A percentile compares a stretch with the other conserved stretches of the same genome.
phyloP scores from a whole-genome alignment of 2,888 invertebrate species.

The Thereva unica region DNA sequence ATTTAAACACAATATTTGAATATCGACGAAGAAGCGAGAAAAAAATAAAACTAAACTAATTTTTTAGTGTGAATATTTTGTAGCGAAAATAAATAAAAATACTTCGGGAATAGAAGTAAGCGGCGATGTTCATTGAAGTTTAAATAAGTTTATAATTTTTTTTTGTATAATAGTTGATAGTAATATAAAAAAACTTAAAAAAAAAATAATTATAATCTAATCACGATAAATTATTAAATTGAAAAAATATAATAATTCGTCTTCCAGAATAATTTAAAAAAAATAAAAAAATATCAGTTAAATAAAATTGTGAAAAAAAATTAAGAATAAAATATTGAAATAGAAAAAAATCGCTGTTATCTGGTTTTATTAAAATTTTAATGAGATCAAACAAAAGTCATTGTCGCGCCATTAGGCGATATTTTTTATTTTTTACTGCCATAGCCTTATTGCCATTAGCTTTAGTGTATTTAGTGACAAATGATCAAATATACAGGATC shows the following conservation, averaged over 20 bases:
- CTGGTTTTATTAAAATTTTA: slow-evolving; percentile 47
- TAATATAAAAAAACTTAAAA: too few relatives aligned
- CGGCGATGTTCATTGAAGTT: too few relatives aligned
- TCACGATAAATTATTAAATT: too few relatives aligned
- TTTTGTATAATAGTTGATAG: too few relatives aligned
- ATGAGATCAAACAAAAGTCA: slow-evolving; percentile 57
- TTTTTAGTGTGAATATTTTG: too few relatives aligned
- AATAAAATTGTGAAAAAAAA: slow-evolving; percentile 12
- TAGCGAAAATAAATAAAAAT: too few relatives aligned
- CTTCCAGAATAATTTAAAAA: too few relatives aligned
- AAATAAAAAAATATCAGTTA: background rate
- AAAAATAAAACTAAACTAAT: background rate
- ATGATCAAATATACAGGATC: slow-evolving; percentile 57
- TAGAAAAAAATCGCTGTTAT: slow-evolving; percentile 39
- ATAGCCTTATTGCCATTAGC: slow-evolving; percentile 57
- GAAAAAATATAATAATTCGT: too few relatives aligned
- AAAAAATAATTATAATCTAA: too few relatives aligned
- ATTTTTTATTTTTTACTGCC: slow-evolving; percentile 57
- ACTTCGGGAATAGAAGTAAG: too few relatives aligned
- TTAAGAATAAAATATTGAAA: background rate
- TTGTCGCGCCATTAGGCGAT: slow-evolving; percentile 59
- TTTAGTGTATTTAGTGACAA: slow-evolving; percentile 56
- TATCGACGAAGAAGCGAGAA: background rate
- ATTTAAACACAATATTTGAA: background rate
- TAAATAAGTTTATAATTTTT: too few relatives aligned